Base-by-base conservation (phyloP, 2,113 vertebrate species). In the Marmota monax region DNA sequence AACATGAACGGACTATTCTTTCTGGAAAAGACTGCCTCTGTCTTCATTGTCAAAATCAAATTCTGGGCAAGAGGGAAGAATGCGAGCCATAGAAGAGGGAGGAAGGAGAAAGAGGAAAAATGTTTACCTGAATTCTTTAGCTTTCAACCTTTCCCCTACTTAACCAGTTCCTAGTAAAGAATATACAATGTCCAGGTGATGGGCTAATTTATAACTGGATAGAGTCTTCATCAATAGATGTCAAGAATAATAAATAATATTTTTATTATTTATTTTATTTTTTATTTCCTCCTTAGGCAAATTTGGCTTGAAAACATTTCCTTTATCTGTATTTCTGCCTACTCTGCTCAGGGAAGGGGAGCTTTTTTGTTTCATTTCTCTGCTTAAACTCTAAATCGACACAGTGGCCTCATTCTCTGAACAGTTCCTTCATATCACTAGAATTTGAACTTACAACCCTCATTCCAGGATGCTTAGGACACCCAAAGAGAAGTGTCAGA, bases 31-130 rank as follows among this genome's bases (percentile, higher is more conserved):
- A 65, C 14, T 42, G 2, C 45, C 16, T 83, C 32, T 34, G 67
- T 78, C 82, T 88, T 96, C 42, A 67, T 18, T 73, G 11, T 63
- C 48, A 83, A 88, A 88, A 65, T 58, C 17, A 74, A 73, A 39
- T 23, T 73, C 22, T 7, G 61, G 61, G 37, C 16, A 74, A 83
- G 69, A 67, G 2, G 3, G 7, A 32, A 61, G n/a, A 79, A 90
- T 17, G 11, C 7, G 23, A 45, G 29, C 0, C 25, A 45, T 17
- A 78, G 5, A 92, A 92, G 37, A 34, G 13, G 2, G 27, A 53
- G 2, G 2, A 58, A 42, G 65, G 51, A 70, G 25, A 82, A 95
- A 32, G 4, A 69, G 5, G 5, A 37, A 56, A 51, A 45, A 13
- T 37, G 4, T 2, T 51, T 37, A 23, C 72, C 77, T 5, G 5